phyloP scores from a whole-genome alignment of 2,113 vertebrate species.

The Oreochromis niloticus region DNA sequence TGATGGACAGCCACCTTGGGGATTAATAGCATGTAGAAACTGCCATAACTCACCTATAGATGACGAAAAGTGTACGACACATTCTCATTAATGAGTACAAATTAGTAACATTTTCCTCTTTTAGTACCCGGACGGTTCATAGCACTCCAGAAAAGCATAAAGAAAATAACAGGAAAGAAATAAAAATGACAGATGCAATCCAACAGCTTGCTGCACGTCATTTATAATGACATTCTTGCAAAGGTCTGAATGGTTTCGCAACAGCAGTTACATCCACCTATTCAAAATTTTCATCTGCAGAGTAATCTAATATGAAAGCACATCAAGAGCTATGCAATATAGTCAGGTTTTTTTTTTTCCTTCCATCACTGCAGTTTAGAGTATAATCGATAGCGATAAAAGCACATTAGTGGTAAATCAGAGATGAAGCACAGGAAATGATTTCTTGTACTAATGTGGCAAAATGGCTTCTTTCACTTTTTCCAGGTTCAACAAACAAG shows the following conservation, averaged over 20 bases:
- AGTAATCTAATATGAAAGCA: constrained; percentile 13
- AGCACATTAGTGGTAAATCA: constrained; percentile 37
- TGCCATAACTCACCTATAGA: not conserved
- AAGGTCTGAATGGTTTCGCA: not conserved
- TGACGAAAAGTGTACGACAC: not conserved
- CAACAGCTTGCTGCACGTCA: not conserved
- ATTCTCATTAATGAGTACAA: constrained; percentile 1
- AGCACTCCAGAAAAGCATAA: not conserved
- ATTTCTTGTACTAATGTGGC: not conserved
- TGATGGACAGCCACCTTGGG: constrained; percentile 11
- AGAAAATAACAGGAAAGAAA: not conserved
- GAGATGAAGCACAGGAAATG: constrained; percentile 15
- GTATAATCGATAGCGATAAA: constrained; percentile 34
- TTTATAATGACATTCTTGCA: not conserved
- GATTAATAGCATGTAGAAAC: not conserved
- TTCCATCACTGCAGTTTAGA: constrained; percentile 8
- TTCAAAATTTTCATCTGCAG: not conserved
- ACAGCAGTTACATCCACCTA: not conserved
- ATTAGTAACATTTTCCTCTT: not conserved
- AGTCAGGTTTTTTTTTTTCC: not conserved
- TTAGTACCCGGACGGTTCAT: not conserved
- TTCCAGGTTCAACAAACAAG: not conserved
- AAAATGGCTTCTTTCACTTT: not conserved
- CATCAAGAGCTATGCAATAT: not conserved
- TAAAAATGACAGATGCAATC: not conserved